phyloP scores from a whole-genome alignment of 92 coral and sea anemone genomes.

The Zoanthus sociatus region DNA sequence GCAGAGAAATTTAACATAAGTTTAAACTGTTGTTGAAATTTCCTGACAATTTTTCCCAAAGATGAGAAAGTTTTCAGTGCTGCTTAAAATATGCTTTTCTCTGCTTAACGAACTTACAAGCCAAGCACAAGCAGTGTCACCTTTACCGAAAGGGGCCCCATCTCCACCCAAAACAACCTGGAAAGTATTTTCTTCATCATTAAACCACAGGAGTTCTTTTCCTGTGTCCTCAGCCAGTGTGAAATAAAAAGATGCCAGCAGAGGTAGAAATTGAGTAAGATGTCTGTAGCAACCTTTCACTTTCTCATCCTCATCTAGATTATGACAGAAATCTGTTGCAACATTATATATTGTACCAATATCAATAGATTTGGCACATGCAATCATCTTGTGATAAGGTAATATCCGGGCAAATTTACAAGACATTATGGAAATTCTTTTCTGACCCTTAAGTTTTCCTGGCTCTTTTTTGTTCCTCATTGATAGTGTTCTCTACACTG shows the following conservation, averaged over 20 bases:
- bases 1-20: constrained; percentile 44
- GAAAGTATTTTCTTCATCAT: constrained; percentile 44
- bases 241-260: constrained; percentile 31
- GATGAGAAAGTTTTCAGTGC: constrained; percentile 45
- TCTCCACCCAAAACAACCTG: constrained; percentile 55
- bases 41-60: constrained; percentile 53
- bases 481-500: constrained; percentile 4
- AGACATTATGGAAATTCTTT: constrained; percentile 31
- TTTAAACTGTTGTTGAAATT: constrained; percentile 19
- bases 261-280: constrained; percentile 15
- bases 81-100: constrained; percentile 46
- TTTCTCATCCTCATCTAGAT: constrained; percentile 45
- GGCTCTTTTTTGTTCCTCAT: constrained; percentile 28
- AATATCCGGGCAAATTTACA: constrained; percentile 43
- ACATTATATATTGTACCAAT: constrained; percentile 33
- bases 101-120: constrained; percentile 46
- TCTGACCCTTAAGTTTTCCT: constrained; percentile 31
- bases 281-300: constrained; percentile 24
- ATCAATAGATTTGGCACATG: constrained; percentile 44
- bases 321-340: constrained; percentile 33
- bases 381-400: constrained; percentile 45
- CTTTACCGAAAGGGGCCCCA: constrained; percentile 46
- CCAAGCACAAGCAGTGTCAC: constrained; percentile 56
- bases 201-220: constrained; percentile 27
- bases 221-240: constrained; percentile 31